phyloP scores from a whole-genome alignment of 2,797 vertebrate genomes.

The Enteromius paludinosus region DNA sequence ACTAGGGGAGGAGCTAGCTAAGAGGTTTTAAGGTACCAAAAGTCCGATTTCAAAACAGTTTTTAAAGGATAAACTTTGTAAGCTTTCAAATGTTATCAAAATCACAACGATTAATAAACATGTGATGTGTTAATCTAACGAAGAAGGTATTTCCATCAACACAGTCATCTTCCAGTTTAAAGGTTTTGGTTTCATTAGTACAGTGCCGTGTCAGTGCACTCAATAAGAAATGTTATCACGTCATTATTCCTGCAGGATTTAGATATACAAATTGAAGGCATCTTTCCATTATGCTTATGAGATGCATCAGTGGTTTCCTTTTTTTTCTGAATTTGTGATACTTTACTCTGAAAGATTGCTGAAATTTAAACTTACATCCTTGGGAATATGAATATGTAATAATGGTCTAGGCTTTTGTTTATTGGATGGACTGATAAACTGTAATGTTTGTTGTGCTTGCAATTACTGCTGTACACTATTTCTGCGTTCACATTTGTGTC shows the following conservation, averaged over 20 bases:
- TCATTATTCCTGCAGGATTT: neutral
- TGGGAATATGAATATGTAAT: neutral
- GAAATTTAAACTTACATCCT: neutral
- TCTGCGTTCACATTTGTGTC: neutral
- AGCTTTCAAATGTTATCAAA: too few relatives aligned
- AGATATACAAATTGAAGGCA: neutral
- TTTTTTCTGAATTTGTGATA: neutral
- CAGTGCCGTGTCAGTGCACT: neutral
- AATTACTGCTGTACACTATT: neutral
- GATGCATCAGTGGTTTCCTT: neutral
- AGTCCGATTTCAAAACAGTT: too few relatives aligned
- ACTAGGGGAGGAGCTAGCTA: neutral
- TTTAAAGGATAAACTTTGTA: too few relatives aligned
- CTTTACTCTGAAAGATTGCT: slow-evolving; percentile 16
- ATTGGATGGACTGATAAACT: neutral
- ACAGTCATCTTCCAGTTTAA: neutral
- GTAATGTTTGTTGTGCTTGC: neutral
- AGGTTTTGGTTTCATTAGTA: neutral
- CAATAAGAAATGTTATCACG: neutral
- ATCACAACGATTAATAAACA: too few relatives aligned
- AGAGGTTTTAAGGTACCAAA: too few relatives aligned
- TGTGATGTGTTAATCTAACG: neutral
- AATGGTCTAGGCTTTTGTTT: neutral
- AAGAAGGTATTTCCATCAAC: neutral
- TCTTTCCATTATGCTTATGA: neutral